Evolutionary conservation across 1,140 invertebrate species (phyloP), one percentile per base, ranked within the genome.

Genomic region (Lepidurus apus): DNA sequence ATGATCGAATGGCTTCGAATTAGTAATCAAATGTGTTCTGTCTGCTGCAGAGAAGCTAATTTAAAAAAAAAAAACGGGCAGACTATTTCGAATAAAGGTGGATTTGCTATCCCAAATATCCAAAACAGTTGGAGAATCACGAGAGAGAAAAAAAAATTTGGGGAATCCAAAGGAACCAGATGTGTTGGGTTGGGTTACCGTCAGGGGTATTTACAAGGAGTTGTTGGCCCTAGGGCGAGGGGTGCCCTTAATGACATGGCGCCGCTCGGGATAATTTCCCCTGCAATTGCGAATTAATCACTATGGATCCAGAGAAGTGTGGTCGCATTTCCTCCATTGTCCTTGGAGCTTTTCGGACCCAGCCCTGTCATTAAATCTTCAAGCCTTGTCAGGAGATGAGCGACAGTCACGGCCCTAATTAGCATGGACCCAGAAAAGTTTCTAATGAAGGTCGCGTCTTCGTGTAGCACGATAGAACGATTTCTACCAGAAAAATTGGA

Each of bases 231-330:
- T 65, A 21, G 53, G 53, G 53, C 53, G 53, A 65, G 17, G 53
- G 53, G 53, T 65, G 53, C 53, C 53, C 53, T 65, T 65, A 65
- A 65, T 65, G 53, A 65, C 53, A 65, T 21, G 53, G 53, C 53
- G n/a, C 53, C 53, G 53, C 53, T 65, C 6, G 53, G 53, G 53
- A 65, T 65, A 65, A 65, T 65, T 65, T 65, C 53, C 53, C 53
- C n/a, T 65, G 53, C 53, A 65, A 65, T 65, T 65, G 53, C 53
- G 53, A 65, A 65, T 65, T 65, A 65, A 65, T 65, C 53, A 65
- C 53, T 65, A 65, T 65, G 53, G 53, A 65, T 65, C 53, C 53
- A 21, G 53, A 65, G 53, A 65, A 65, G 53, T 65, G 53, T 65
- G 53, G 53, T 65, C 53, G 53, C 53, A 17, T 65, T 65, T 65